Evolutionary conservation across 2,113 vertebrate genomes (phyloP).

Genomic region (Centropus unirufus): DNA sequence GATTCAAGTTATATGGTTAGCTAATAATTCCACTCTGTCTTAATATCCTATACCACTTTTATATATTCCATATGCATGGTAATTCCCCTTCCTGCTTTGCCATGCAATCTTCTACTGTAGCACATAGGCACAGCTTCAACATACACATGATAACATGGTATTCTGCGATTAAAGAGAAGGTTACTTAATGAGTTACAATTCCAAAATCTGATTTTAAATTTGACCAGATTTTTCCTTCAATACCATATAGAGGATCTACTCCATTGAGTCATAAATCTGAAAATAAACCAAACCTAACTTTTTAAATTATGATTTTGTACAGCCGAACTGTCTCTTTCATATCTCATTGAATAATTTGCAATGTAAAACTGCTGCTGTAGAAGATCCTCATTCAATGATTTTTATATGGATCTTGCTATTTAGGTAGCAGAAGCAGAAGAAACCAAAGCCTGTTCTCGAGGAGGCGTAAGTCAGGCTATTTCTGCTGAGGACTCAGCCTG

Average conservation of each 20-base stretch:
- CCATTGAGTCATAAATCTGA: conserved; percentile 71
- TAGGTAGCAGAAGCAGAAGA: conserved; percentile 56
- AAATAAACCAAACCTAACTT: conserved; percentile 78
- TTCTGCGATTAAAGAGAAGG: not conserved
- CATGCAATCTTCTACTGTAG: not conserved
- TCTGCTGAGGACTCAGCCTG: conserved; percentile 30
- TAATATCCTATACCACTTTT: not conserved
- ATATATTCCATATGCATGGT: not conserved
- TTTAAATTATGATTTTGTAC: conserved; percentile 74
- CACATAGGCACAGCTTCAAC: not conserved
- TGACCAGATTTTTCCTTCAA: conserved; percentile 67
- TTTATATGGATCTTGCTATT: conserved; percentile 74
- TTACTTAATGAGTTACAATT: not conserved
- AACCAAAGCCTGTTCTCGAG: conserved; percentile 27
- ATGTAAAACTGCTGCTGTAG: conserved; percentile 65
- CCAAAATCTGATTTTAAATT: conserved; percentile 62
- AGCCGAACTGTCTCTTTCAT: conserved; percentile 74
- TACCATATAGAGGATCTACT: conserved; percentile 47
- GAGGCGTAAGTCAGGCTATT: conserved; percentile 39
- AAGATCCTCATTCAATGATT: conserved; percentile 70
- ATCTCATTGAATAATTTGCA: conserved; percentile 76
- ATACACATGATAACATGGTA: not conserved
- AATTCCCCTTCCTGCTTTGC: not conserved
- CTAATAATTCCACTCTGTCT: not conserved
- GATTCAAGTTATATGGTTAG: not conserved